A percentile compares a stretch with the other conserved stretches of the same genome.
Evolutionary conservation across 2,888 invertebrate species (phyloP).

Genomic region (Anoncus sp.): DNA sequence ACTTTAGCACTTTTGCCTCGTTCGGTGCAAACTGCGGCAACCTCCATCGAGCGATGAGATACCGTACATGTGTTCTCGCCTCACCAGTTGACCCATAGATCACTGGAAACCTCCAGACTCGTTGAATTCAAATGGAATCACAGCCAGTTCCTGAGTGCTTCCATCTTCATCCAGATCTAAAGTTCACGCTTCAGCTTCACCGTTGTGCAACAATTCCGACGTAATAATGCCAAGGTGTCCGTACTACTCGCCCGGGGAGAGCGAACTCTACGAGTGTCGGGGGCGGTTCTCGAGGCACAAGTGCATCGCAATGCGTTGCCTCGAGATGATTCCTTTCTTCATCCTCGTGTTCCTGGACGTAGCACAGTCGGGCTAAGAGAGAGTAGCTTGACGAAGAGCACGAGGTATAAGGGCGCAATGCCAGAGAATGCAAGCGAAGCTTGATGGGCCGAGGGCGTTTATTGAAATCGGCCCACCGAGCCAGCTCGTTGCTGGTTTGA

Average conservation of each 20-base stretch:
- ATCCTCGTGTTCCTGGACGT: background rate
- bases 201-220: conserved; percentile 62
- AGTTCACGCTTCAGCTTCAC: conserved; percentile 42
- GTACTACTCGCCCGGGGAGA: conserved; percentile 44
- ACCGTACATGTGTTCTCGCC: too few relatives aligned
- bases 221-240: conserved; percentile 78
- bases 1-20: too few relatives aligned
- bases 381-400: background rate
- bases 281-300: too few relatives aligned
- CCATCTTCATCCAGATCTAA: conserved; percentile 49
- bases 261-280: too few relatives aligned
- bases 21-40: too few relatives aligned
- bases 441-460: conserved; percentile 60
- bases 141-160: too few relatives aligned
- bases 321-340: background rate
- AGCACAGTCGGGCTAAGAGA: conserved; percentile 9
- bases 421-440: conserved; percentile 18
- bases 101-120: too few relatives aligned
- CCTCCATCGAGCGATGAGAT: too few relatives aligned
- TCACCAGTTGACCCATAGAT: too few relatives aligned
- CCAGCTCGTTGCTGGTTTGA: conserved; percentile 79
- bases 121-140: too few relatives aligned
- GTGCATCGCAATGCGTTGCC: background rate
- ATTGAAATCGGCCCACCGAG: conserved; percentile 78
- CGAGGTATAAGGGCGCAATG: background rate